Conservation (phyloP, 2,888 invertebrate genomes). For the Ectobius pallidus region DNA sequence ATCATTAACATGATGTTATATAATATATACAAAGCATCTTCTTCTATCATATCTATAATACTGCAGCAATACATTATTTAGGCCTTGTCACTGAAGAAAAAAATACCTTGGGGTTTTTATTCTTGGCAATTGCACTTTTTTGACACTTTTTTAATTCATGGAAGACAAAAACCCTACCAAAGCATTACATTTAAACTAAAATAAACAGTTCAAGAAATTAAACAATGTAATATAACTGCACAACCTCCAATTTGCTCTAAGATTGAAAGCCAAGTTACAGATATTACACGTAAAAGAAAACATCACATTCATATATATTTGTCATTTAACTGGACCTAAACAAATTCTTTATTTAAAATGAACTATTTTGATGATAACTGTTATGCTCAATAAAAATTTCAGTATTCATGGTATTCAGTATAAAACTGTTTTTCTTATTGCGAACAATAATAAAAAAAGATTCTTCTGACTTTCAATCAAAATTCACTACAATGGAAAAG, state of each 20-base stretch:
- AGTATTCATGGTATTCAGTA: too few species aligned
- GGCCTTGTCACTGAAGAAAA: slow-evolving; percentile 38
- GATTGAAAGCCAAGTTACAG: background rate
- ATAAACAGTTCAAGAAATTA: background rate
- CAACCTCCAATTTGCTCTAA: background rate
- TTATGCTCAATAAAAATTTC: too few species aligned
- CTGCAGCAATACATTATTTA: slow-evolving; percentile 40
- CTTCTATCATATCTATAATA: slow-evolving; percentile 35
- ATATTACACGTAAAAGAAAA: too few species aligned
- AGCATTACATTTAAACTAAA: background rate
- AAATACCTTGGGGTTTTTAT: background rate
- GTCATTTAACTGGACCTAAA: too few species aligned
- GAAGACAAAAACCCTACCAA: slow-evolving; percentile 36
- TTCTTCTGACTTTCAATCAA: too few species aligned
- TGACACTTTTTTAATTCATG: slow-evolving; percentile 26
- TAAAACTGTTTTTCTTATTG: too few species aligned
- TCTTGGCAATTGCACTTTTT: slow-evolving; percentile 36
- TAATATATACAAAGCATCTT: slow-evolving; percentile 28
- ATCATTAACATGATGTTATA: slow-evolving; percentile 31
- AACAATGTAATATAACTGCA: too few species aligned
- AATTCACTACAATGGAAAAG: too few species aligned
- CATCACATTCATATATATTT: too few species aligned
- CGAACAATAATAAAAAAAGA: too few species aligned
- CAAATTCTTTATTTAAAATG: too few species aligned
- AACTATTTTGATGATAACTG: too few species aligned